Evolutionary conservation across 2,113 vertebrate species (phyloP).

Genomic region (Sciurus niger): DNA sequence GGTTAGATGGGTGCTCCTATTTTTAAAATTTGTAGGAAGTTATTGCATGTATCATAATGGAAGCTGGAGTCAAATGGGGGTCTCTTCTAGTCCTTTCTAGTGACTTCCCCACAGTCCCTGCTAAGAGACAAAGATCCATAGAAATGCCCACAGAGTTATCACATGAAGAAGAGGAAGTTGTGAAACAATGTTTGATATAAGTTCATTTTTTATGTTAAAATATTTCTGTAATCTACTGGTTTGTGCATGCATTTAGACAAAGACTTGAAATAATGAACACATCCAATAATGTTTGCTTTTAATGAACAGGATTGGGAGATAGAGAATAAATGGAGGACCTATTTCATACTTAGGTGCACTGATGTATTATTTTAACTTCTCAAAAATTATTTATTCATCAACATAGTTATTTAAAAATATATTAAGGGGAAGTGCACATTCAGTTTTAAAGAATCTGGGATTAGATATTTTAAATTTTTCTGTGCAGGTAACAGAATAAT

Average conservation of each 20-base stretch:
- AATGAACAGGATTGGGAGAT: neutral
- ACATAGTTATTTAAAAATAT: neutral
- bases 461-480: slow-evolving; percentile 21
- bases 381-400: neutral
- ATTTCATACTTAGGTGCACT: neutral
- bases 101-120: neutral
- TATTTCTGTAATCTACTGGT: neutral
- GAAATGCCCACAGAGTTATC: neutral
- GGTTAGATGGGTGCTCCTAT: neutral
- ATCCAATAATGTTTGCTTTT: neutral
- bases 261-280: neutral
- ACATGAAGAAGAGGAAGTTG: neutral
- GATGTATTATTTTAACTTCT: neutral
- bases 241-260: neutral
- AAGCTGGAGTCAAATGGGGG: neutral
- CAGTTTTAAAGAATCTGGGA: neutral
- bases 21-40: neutral
- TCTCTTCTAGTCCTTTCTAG: neutral
- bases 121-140: neutral
- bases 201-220: neutral
- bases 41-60: neutral
- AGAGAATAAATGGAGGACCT: neutral
- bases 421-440: neutral
- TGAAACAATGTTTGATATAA: neutral
- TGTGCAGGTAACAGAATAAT: neutral